A percentile compares a stretch with the other conserved stretches of the same genome.
phyloP scores from a whole-genome alignment of 2,113 vertebrate species.

The Leptocoma aspasia region DNA sequence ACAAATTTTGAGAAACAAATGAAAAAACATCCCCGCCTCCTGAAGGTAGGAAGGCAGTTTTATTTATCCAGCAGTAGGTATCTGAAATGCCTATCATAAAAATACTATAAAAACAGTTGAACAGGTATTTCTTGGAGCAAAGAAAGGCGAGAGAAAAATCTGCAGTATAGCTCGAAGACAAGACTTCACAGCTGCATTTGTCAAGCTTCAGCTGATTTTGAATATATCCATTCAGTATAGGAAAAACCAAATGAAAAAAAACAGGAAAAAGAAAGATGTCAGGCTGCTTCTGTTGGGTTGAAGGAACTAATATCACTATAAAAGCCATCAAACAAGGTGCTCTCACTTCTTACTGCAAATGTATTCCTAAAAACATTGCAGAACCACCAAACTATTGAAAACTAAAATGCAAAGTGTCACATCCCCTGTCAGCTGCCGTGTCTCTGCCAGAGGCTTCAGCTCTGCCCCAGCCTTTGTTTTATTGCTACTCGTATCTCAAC shows the following conservation, averaged over 20 bases:
- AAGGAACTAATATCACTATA: background rate
- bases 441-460: background rate
- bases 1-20: constrained; percentile 9
- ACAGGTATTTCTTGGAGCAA: constrained; percentile 24
- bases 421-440: background rate
- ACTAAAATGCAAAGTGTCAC: background rate
- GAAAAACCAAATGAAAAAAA: background rate
- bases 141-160: background rate
- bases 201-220: background rate
- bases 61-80: constrained; percentile 49
- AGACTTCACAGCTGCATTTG: background rate
- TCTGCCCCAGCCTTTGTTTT: background rate
- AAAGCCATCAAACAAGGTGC: background rate
- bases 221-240: background rate
- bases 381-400: background rate
- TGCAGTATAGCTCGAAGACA: background rate
- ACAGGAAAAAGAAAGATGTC: background rate
- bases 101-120: constrained; percentile 40
- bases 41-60: constrained; percentile 30
- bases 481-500: background rate
- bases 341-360: background rate
- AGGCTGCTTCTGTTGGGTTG: background rate
- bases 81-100: constrained; percentile 53
- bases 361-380: background rate
- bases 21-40: background rate